Evolutionary conservation across 2,113 vertebrate species (phyloP).

Genomic region (Lamprotornis superbus): DNA sequence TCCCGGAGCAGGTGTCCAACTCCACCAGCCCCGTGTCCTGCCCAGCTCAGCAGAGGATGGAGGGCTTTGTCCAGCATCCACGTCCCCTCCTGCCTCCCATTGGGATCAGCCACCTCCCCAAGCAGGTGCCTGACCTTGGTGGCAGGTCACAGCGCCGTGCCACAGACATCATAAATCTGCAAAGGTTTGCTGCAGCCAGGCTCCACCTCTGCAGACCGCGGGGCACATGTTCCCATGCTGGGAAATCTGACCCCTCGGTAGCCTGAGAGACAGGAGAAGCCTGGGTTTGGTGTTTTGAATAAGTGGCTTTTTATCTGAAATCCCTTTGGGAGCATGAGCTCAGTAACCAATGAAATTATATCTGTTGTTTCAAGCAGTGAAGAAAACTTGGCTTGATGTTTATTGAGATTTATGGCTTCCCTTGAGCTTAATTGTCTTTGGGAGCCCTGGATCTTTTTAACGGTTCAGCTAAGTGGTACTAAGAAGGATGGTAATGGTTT

Average conservation of each 20-base stretch:
- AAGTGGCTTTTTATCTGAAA: conserved; percentile 76
- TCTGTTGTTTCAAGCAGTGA: conserved; percentile 76
- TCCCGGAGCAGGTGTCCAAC: background rate
- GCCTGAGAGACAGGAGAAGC: conserved; percentile 54
- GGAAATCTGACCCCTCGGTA: conserved; percentile 57
- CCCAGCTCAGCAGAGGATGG: background rate
- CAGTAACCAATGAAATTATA: conserved; percentile 71
- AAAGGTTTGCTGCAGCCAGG: background rate
- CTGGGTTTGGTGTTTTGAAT: conserved; percentile 63
- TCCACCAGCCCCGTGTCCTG: rapidly evolving
- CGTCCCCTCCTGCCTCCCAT: background rate
- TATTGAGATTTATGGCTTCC: conserved; percentile 78
- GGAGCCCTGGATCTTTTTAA: conserved; percentile 70
- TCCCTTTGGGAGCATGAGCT: conserved; percentile 74
- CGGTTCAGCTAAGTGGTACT: conserved; percentile 67
- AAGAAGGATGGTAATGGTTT: conserved; percentile 49
- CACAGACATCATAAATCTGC: conserved; percentile 21
- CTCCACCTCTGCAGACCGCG: conserved; percentile 1
- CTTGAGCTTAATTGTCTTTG: conserved; percentile 73
- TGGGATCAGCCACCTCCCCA: background rate
- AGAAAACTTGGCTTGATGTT: conserved; percentile 68
- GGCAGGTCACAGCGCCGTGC: background rate
- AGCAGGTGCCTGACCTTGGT: conserved; percentile 1
- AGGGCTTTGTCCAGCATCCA: background rate
- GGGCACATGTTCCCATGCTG: conserved; percentile 13